Base-by-base conservation (phyloP, 2,888 invertebrate genomes). In the Sylvicola cinctus region DNA sequence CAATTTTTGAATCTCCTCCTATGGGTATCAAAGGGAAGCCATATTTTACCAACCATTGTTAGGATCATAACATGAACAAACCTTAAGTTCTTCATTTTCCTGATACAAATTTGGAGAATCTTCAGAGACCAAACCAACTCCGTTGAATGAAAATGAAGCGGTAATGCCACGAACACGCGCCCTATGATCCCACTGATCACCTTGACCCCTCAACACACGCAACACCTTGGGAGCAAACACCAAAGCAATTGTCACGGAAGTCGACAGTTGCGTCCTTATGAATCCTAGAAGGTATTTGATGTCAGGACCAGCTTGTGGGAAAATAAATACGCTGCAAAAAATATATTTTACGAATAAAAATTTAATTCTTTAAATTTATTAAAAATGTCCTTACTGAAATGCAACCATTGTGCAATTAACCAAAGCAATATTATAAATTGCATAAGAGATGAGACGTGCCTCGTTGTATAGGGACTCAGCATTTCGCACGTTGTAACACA, bases 401-500 rank as follows among this genome's bases (percentile, higher is more conserved):
- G 84, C 78, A 43, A 87, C 79, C 83, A 90, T 87, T 42, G 85
- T 69, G 35, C 78, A 83, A 60, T 91, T 91, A 46, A 90, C 84
- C 36, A 84, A 68, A 44, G 88, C 85, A 47, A 90, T 90, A 56
- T 90, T 91, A 63, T 91, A 91, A 43, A 90, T 87, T 34, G 90
- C 87, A 58, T 85, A 87, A 39, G 87, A 88, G 54, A 91, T 91
- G 46, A 84, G 71, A 45, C 83, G 68, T 12, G 90, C 90, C 58
- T 91, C 91, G 58, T 90, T 88, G 62, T 87, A 90, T 27, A 87
- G 65, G 30, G 87, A 87, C 53, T 90, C 88, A 0, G 88, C 88
- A 56, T 90, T 87, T 38, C 83, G 65, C 4, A 84, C 83, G 45
- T 81, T 75, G 55, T 83, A 84, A 49, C 84, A 84, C 23, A 84